Conservation (phyloP, 1,140 invertebrate genomes). For the Prorops nasuta region DNA sequence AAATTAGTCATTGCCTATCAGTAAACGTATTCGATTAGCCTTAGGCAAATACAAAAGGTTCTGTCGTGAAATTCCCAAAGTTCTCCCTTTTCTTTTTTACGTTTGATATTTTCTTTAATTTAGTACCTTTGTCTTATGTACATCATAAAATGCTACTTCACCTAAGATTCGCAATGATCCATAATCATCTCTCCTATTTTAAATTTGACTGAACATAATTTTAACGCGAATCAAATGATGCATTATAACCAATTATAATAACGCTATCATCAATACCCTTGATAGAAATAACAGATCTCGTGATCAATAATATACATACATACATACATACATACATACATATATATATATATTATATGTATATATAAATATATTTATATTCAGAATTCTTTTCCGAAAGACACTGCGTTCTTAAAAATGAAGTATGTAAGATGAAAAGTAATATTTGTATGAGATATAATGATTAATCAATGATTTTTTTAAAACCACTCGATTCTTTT, state of each 20-base stretch:
- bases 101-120: conserved; percentile 31
- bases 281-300: conserved; percentile 46
- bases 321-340: conserved; percentile 9
- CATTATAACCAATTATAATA: conserved; percentile 43
- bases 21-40: conserved; percentile 36
- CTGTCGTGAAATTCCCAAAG: conserved; percentile 26
- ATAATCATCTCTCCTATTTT: too few relatives aligned
- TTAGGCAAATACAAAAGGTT: conserved; percentile 46
- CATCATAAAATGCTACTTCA: conserved; percentile 36
- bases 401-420: conserved; percentile 16
- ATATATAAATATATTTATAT: too few relatives aligned
- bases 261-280: conserved; percentile 37
- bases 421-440: conserved; percentile 19
- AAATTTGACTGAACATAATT: too few relatives aligned
- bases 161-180: conserved; percentile 24
- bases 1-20: conserved; percentile 45
- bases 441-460: conserved; percentile 25
- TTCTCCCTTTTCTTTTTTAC: conserved; percentile 3
- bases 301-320: conserved; percentile 26
- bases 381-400: too few relatives aligned
- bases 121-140: conserved; percentile 50
- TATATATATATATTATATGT: conserved; percentile 16
- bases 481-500: too few relatives aligned
- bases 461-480: conserved; percentile 21
- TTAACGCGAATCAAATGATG: conserved; percentile 27